Base-by-base conservation (phyloP, 2,797 vertebrate genomes). In the Hephaestus fuliginosus region DNA sequence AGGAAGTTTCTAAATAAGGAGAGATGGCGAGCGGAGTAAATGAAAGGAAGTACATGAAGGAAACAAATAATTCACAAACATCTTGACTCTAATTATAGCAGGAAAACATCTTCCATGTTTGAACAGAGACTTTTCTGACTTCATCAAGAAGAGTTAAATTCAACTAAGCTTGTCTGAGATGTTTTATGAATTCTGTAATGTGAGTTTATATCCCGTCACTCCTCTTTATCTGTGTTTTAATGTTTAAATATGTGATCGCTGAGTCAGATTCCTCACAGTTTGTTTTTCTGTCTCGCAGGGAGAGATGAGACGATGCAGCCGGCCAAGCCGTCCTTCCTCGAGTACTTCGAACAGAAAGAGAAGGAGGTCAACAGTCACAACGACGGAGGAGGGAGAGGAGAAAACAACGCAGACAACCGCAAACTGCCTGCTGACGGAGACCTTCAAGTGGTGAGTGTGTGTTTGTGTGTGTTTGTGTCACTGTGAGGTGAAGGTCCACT, bases 331-430 rank as follows among this genome's bases (percentile, higher is more conserved):
- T 97, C 98, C 81, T 99, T 99, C 94, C 95, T 99, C 55, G 96
- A 99, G 88, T 99, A 98, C 92, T 99, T 99, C 87, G 98, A 99
- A 87, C 97, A 97, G 94, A 98, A 98, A 77, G 98, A 99, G 88
- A 97, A 97, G 88, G 97, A 98, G 89, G 94, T 96, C 78, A 96
- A 95, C 92, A 96, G 92, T 83, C 96, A 96, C 48, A 95, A 95
- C 68, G 95, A 96, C 49, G 87, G 74, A 14, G 93, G 91, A 76
- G 92, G 91, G 89, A 25, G 43, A 76, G 91, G 95, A 94, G 90
- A 95, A 86, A 93, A 95, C 95, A 83, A 90, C n/a, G 95, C 95
- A 9, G 97, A 97, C 68, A 90, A 92, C 87, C 96, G 97, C 95
- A 97, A 96, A 83, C 92, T 96, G 53, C 95, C 96, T 0, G 88